phyloP scores from a whole-genome alignment of 2,113 vertebrate genomes.

The Pterophyllum scalare region DNA sequence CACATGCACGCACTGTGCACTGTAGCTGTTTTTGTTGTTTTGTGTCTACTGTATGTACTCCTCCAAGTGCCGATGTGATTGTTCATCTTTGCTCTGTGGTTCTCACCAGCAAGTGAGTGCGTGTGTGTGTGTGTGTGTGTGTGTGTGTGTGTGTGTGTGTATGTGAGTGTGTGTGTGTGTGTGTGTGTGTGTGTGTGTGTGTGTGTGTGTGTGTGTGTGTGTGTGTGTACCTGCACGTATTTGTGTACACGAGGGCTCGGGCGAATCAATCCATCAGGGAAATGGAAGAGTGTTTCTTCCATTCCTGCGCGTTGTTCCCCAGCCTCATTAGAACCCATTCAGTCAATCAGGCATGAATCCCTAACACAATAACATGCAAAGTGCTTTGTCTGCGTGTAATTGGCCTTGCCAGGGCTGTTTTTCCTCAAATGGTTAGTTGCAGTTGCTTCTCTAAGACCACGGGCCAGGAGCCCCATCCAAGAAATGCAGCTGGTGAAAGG shows the following conservation, averaged over 20 bases:
- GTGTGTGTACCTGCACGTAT: constrained; percentile 18
- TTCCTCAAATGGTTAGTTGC: constrained; percentile 60
- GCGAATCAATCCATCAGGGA: constrained; percentile 64
- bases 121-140: neutral
- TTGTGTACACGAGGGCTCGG: constrained; percentile 4
- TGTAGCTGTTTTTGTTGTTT: constrained; percentile 11
- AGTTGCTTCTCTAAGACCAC: constrained; percentile 49
- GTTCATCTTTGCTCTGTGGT: constrained; percentile 32
- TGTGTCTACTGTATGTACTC: neutral
- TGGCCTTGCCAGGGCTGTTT: constrained; percentile 70
- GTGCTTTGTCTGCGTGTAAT: constrained; percentile 78
- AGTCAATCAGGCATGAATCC: constrained; percentile 78
- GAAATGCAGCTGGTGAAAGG: constrained; percentile 57
- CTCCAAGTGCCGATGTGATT: constrained; percentile 12
- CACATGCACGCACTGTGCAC: constrained; percentile 15
- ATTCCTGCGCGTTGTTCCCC: constrained; percentile 56
- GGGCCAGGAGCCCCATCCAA: constrained; percentile 55
- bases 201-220: constrained; percentile 8
- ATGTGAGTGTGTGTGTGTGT: neutral
- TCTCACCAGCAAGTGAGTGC: neutral
- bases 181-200: constrained; percentile 20
- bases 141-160: neutral
- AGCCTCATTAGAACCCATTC: constrained; percentile 78
- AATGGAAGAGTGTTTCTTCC: constrained; percentile 52
- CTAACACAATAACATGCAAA: constrained; percentile 78